phyloP scores from a whole-genome alignment of 2,113 vertebrate species.

The Solenodon paradoxus region DNA sequence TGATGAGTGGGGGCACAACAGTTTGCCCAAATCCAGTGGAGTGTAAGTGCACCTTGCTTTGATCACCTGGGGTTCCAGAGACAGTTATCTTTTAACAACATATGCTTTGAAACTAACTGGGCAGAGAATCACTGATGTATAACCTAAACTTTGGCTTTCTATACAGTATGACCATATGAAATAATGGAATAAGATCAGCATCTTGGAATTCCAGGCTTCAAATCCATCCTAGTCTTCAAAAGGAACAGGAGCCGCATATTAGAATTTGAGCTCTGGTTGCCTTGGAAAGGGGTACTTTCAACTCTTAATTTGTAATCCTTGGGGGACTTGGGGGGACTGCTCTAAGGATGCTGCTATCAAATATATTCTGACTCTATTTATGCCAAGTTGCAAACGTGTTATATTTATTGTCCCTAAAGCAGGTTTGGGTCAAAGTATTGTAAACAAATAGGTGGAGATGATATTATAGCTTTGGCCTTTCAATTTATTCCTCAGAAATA shows the following conservation, averaged over 20 bases:
- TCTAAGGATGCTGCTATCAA: not conserved
- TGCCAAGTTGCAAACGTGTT: not conserved
- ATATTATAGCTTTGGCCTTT: constrained; percentile 11
- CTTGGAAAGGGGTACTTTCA: constrained; percentile 65
- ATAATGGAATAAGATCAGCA: not conserved
- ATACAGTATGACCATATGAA: not conserved
- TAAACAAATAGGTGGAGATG: not conserved
- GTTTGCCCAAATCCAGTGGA: not conserved
- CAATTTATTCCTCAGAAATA: not conserved
- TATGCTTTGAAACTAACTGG: not conserved
- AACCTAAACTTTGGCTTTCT: not conserved
- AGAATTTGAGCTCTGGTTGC: constrained; percentile 30
- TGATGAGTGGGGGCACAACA: not conserved
- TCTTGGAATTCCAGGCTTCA: not conserved
- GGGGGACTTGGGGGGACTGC: not conserved
- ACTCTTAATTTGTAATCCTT: not conserved
- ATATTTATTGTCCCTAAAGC: not conserved
- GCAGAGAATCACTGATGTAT: not conserved
- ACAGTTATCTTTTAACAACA: not conserved
- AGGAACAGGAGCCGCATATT: not conserved
- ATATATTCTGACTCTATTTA: not conserved
- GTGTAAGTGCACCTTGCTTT: not conserved
- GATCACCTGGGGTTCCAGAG: not conserved
- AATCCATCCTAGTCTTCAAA: not conserved
- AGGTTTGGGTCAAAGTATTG: not conserved